These are phyloP conservation scores for Drosophila sulfurigaster DNA, from an alignment of 1,140 invertebrate genomes.

Conservation along the genomic window DNA sequence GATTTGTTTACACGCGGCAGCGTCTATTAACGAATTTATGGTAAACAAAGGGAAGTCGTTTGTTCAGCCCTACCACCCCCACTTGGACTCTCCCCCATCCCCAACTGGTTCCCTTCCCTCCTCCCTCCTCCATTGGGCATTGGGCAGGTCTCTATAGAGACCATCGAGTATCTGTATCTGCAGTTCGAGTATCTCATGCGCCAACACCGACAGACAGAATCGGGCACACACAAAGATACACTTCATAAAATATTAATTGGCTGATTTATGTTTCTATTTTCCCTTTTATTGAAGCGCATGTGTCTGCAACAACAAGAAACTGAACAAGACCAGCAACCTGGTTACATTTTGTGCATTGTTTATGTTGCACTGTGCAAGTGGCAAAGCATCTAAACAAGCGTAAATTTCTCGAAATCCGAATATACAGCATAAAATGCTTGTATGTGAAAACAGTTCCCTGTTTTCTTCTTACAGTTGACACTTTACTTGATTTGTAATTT, in stretches of 20 bases:
- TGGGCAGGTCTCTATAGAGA: constrained; percentile 40
- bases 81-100: not conserved
- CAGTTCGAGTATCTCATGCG: constrained; percentile 44
- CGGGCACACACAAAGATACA: constrained; percentile 64
- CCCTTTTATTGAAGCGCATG: constrained; percentile 71
- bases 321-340: constrained; percentile 17
- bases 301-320: constrained; percentile 28
- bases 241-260: constrained; percentile 83
- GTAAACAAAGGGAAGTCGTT: constrained; percentile 83
- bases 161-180: constrained; percentile 26
- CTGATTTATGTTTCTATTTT: constrained; percentile 82
- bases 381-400: constrained; percentile 49
- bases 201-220: constrained; percentile 26
- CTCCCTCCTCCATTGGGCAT: constrained; percentile 23
- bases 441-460: not conserved
- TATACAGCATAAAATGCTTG: constrained; percentile 15
- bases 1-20: constrained; percentile 83
- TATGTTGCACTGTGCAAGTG: constrained; percentile 48
- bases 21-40: constrained; percentile 84
- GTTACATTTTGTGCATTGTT: constrained; percentile 35
- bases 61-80: constrained; percentile 55
- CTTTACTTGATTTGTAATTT: not conserved
- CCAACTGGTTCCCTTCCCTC: not conserved
- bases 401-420: constrained; percentile 45
- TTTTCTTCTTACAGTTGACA: constrained; percentile 2